A percentile compares a stretch with the other conserved stretches of the same genome.
Evolutionary conservation across 2,797 vertebrate species (phyloP).

Genomic region (Sebastiscus tertius): DNA sequence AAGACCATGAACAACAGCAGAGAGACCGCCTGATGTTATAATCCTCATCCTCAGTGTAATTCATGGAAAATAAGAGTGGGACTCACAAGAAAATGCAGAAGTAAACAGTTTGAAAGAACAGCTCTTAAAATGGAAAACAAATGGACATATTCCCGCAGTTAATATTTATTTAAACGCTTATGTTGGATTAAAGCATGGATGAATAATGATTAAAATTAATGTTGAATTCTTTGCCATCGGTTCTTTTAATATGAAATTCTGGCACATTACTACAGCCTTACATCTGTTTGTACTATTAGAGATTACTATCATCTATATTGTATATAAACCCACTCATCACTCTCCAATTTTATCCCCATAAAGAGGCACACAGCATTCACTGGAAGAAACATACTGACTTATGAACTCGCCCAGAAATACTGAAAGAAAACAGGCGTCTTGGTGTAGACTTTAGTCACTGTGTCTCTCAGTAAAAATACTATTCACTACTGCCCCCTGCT

Average conservation of each 20-base stretch:
- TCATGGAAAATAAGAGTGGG: constrained; percentile 24
- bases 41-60: constrained; percentile 36
- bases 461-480: constrained; percentile 33
- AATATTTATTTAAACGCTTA: not conserved
- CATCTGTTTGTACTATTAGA: not conserved
- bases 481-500: constrained; percentile 79
- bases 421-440: not conserved
- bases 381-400: constrained; percentile 1
- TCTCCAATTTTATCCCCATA: not conserved
- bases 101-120: not conserved
- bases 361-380: not conserved
- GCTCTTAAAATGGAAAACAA: not conserved
- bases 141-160: not conserved
- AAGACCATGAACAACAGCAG: constrained; percentile 32
- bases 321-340: not conserved
- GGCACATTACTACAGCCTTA: not conserved
- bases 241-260: not conserved
- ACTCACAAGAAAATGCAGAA: not conserved
- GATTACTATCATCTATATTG: not conserved
- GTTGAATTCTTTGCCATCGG: not conserved
- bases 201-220: not conserved
- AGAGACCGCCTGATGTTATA: constrained; percentile 51
- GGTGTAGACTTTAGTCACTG: not conserved
- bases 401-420: constrained; percentile 44
- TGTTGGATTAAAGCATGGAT: not conserved